Percentiles rank a stretch among this genome's conserved stretches.
These are phyloP conservation scores for Alexandromys fortis DNA, from an alignment of 2,113 vertebrate genomes.

Conservation along the genomic window DNA sequence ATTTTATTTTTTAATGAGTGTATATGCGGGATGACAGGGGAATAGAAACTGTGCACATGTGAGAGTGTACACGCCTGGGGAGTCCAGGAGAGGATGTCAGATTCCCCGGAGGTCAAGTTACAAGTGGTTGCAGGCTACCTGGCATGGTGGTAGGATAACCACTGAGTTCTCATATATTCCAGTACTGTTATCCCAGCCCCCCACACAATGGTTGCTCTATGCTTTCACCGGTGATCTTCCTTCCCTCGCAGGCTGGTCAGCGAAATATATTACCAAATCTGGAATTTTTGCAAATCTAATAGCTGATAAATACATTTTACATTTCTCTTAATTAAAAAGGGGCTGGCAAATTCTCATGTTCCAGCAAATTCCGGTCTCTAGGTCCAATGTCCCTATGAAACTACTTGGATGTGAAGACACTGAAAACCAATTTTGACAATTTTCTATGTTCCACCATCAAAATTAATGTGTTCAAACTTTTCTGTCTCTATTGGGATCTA, in stretches of 20 bases:
- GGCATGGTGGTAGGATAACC: background rate
- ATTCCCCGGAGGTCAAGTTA: background rate
- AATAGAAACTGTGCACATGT: background rate
- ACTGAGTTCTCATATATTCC: background rate
- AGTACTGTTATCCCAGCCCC: background rate
- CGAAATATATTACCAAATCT: background rate
- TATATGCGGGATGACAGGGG: background rate
- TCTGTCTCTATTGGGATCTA: background rate
- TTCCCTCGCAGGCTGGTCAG: background rate
- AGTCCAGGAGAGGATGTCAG: background rate
- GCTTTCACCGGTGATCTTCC: background rate
- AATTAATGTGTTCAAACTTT: background rate
- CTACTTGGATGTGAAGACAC: background rate
- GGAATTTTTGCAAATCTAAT: background rate
- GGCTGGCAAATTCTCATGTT: background rate
- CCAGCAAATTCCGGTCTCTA: background rate
- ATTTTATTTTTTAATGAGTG: background rate
- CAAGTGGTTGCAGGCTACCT: background rate
- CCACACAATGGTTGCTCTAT: background rate
- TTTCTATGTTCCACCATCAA: background rate
- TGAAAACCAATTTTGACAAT: background rate
- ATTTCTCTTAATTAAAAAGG: background rate
- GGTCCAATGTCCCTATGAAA: background rate
- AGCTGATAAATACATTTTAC: background rate
- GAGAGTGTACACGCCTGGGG: background rate